Evolutionary conservation across 2,888 invertebrate species (phyloP), one percentile per base, ranked within the genome.

Genomic region (Luffia ferchaultella): DNA sequence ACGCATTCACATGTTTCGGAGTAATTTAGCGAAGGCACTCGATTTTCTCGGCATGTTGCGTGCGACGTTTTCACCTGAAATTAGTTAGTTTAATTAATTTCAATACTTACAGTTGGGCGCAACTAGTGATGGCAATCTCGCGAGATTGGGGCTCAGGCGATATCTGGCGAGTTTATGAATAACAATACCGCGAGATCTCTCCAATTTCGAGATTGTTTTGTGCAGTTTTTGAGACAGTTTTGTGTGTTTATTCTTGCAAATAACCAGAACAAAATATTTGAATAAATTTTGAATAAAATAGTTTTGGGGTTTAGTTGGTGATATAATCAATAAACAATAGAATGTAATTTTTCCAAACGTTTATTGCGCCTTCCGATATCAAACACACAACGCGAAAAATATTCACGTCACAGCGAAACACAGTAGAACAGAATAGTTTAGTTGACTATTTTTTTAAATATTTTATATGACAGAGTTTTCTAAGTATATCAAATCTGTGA

Each of bases 1-100:
- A 93, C 92, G 48, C 86, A 86, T 65, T 92, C 92, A 12, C 93
- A 93, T 0, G 95, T 95, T 60, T 93, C 90, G 0, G 95, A 90
- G 71, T 94, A 96, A 58, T 90, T 92, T 57, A 96, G 67, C 43
- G 86, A 86, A 0, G 92, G 89, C 7, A 86, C 83, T 63, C 87
- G 87, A 15, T 87, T 82, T 57, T 89, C 86, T 53, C 77, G 83
- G 66, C 93, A 91, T 46, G 93, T 85, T 52, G 88, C 84, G 55
- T 93, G 89, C 0, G 93, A 90, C 20, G 92, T 92, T 58, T 83
- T 77, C 2, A 94, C 93, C 93, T 94, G 70, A 40, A 73, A 75
- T 52, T 16, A 18, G 18, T 20, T 47, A 17, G 20, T 30, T n/a
- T n/a, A n/a, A n/a, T n/a, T n/a, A n/a, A n/a, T n/a, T n/a, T n/a